Base-by-base conservation (phyloP, 2,113 vertebrate species). In the Cryptoleucopteryx plumbea region DNA sequence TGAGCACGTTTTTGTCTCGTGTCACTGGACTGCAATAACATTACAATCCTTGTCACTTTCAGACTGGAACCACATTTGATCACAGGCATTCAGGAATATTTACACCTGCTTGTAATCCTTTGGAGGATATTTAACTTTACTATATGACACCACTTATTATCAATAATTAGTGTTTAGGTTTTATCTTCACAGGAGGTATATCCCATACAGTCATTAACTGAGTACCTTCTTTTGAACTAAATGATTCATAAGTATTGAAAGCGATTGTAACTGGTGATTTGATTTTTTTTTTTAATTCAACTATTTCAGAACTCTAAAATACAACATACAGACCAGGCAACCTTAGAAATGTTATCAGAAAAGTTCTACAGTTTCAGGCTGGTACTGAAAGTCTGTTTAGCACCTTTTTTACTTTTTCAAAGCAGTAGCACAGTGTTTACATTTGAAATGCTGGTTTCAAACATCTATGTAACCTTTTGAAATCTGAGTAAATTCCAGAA, bases 151-250 rank as follows among this genome's bases (percentile, higher is more conserved):
- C 29, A 38, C n/a, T 91, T 86, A 93, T 81, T 96, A 90, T 66
- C 59, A 78, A n/a, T 88, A 95, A 95, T 95, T 92, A 82, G n/a
- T 74, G 71, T 93, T 97, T 93, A 80, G 58, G 58, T 90, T 96
- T 75, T 87, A 48, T 58, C 61, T 79, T 93, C 71, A 53, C 22
- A n/a, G 92, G 80, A 70, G 85, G 71, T 83, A 92, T 90, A 73
- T 88, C 58, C 80, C 55, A 82, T 94, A 68, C 7, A 90, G 53
- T 78, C 74, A 90, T 77, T 96, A 96, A 93, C 67, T 59, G 47
- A 89, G 47, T 94, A 74, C 77, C n/a, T 94, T 62, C 85, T 82
- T 95, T 82, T 73, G 42, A 95, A 90, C 71, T 73, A 82, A 86
- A 90, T 91, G 66, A 86, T 96, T 96, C 74, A 42, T 70, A 86